Base-by-base conservation (phyloP, 1,140 invertebrate genomes). In the Monochamus saltuarius region DNA sequence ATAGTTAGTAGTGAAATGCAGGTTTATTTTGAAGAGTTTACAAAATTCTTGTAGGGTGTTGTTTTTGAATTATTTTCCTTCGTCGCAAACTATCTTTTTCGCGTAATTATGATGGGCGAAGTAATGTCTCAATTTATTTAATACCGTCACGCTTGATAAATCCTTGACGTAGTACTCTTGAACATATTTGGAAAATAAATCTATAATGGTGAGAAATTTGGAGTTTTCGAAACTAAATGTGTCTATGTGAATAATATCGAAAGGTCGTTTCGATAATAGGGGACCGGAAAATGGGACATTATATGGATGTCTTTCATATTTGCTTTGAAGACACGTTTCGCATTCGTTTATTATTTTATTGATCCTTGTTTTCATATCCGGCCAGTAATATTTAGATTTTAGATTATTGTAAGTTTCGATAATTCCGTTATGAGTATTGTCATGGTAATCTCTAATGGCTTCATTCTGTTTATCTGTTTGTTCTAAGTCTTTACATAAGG, bases 141-240 rank as follows among this genome's bases (percentile, higher is more conserved):
- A 34, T 11, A 29, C 0, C 17, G 34, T 29, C 1, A 29, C 10
- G 6, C 34, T 11, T 11, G n/a, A 14, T 47, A 14, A 13, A 47
- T 10, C 45, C 22, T 69, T 6, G 22, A 29, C 22, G 6, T 29
- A 29, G 22, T 29, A 29, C 2, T 2, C 22, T 29, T 29, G 22
- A 29, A 6, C 6, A 6, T 29, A 67, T 55, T 56, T 52, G 16
- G 56, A 62, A 56, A 67, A 69, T 7, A 57, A 37, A 40, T 72
- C 69, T 17, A 71, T 59, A 10, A 72, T 66, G 17, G 67, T 72
- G 11, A 67, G 40, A 14, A 69, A 72, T 54, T 60, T 65, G 9
- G 17, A n/a, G 29, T 62, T 58, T 3, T 62, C 57, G 29, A 69
- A 67, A 35, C 47, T 53, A 52, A 69, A 72, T 1, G 54, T 56